Evolutionary conservation across 2,888 invertebrate genomes (phyloP).

Genomic region (Tribolium freemani): DNA sequence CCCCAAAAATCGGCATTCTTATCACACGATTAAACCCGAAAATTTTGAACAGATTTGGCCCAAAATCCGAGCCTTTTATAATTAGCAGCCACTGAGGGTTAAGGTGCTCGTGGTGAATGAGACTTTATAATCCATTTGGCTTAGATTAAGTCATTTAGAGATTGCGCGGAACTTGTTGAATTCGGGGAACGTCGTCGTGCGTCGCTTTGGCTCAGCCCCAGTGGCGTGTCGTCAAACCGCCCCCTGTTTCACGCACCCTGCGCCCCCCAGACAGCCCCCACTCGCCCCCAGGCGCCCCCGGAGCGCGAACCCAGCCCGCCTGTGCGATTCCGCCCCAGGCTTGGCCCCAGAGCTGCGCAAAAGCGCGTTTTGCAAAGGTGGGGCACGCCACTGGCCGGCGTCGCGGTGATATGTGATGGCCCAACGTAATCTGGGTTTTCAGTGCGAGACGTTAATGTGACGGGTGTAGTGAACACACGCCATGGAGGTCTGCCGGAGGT

Average conservation of each 20-base stretch:
- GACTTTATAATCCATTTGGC: conserved; percentile 43
- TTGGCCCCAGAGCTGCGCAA: no score
- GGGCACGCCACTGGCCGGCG: conserved; percentile 61
- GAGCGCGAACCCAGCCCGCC: no score
- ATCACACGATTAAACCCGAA: no score
- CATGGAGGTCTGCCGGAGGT: conserved; percentile 73
- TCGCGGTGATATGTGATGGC: conserved; percentile 62
- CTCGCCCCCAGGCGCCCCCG: background rate
- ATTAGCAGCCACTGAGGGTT: conserved; percentile 42
- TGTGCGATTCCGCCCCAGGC: background rate
- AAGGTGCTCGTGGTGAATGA: conserved; percentile 46
- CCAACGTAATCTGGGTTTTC: conserved; percentile 65
- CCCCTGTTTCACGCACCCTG: background rate
- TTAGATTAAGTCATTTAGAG: conserved; percentile 53
- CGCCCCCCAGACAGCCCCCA: background rate
- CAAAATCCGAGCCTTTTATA: conserved; percentile 19
- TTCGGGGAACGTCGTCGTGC: conserved; percentile 55
- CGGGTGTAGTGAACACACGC: conserved; percentile 68
- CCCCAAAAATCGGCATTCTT: conserved; percentile 38
- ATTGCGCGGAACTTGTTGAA: conserved; percentile 53
- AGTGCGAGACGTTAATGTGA: conserved; percentile 68
- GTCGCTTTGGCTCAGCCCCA: conserved; percentile 46
- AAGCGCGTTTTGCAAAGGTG: background rate
- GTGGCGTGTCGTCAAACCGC: conserved; percentile 25
- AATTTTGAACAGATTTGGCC: no score